A percentile compares a stretch with the other conserved stretches of the same genome.
Evolutionary conservation across 2,113 vertebrate species (phyloP).

Genomic region (Brachyistius frenatus): DNA sequence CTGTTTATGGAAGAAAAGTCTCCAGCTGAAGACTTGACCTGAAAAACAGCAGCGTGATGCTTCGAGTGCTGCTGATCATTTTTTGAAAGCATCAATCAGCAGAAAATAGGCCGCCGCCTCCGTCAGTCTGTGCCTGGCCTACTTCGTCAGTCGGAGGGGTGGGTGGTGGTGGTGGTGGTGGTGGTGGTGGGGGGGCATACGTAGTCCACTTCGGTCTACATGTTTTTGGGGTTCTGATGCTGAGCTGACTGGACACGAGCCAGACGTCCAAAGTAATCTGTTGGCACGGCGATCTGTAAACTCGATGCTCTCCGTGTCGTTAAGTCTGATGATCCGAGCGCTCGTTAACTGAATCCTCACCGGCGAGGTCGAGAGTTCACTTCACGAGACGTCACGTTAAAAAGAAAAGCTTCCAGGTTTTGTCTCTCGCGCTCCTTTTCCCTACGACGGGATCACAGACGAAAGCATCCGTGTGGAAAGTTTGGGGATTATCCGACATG

Average conservation of each 20-base stretch:
- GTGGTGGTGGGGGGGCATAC: neutral
- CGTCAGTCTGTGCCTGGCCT: conserved; percentile 12
- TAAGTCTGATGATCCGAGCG: conserved; percentile 1
- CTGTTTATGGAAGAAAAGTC: conserved; percentile 64
- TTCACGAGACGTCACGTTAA: neutral
- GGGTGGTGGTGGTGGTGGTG: neutral
- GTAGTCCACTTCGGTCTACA: conserved; percentile 22
- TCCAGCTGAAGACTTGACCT: conserved; percentile 42
- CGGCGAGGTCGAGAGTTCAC: neutral
- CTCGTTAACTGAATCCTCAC: conserved; percentile 24
- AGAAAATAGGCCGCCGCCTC: conserved; percentile 28
- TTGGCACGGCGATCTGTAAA: conserved; percentile 55
- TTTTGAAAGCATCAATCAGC: conserved; percentile 1
- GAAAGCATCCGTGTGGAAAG: conserved; percentile 6
- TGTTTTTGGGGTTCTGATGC: conserved; percentile 10
- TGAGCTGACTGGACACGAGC: conserved; percentile 44
- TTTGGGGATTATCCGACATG: conserved; percentile 20
- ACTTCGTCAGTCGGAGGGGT: neutral
- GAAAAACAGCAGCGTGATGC: conserved; percentile 47
- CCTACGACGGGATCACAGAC: neutral
- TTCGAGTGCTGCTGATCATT: no score
- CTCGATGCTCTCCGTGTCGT: conserved; percentile 52
- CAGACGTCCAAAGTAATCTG: conserved; percentile 56
- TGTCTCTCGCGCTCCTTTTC: neutral
- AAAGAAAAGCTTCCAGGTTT: conserved; percentile 1